Conservation (phyloP, 2,797 vertebrate genomes). For the Sphenopsis melanotis region DNA sequence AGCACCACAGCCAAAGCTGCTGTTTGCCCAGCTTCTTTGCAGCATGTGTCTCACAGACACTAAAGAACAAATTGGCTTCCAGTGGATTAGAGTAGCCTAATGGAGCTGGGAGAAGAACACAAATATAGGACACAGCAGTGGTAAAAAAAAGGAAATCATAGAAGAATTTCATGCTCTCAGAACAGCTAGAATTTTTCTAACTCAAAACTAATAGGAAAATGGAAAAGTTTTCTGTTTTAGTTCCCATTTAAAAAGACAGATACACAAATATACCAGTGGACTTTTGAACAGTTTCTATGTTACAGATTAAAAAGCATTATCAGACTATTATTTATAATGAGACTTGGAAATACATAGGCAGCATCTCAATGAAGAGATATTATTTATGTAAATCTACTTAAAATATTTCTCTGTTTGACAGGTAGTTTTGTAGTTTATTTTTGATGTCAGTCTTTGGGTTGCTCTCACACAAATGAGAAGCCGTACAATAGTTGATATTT, state of each 20-base stretch:
- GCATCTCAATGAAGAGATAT: neutral
- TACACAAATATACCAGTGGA: neutral
- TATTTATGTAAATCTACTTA: neutral
- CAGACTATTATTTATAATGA: neutral
- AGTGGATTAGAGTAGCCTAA: neutral
- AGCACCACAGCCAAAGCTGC: neutral
- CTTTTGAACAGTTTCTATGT: neutral
- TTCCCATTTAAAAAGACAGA: neutral
- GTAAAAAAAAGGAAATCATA: neutral
- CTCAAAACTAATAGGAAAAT: neutral
- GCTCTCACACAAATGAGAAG: neutral
- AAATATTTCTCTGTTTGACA: neutral
- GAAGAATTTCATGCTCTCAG: neutral
- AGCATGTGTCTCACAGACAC: neutral
- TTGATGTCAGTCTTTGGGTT: neutral
- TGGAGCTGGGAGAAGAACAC: neutral
- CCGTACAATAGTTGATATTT: neutral
- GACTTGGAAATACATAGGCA: neutral
- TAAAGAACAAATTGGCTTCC: neutral
- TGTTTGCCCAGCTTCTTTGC: neutral
- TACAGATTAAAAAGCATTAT: neutral
- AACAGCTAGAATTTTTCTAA: neutral
- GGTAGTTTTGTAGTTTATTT: neutral
- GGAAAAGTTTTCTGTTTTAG: fast-evolving
- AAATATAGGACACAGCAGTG: neutral